Evolutionary conservation across 2,797 vertebrate species (phyloP), one percentile per base, ranked within the genome.

Genomic region (Gymnodraco acuticeps): DNA sequence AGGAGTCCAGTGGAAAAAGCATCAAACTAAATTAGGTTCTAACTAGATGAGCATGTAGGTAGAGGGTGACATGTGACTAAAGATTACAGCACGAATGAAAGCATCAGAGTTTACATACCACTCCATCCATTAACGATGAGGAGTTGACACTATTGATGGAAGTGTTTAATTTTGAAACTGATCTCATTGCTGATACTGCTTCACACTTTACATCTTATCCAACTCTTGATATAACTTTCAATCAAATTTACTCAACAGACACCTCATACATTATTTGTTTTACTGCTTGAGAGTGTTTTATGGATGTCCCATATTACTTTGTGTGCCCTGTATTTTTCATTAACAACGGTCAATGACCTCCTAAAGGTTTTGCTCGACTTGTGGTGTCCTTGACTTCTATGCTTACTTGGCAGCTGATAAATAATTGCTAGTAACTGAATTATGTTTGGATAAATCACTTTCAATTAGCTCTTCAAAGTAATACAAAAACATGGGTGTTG

Each of bases 251-350:
- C 64, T 74, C 48, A 75, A 63, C 53, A 61, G 75, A 69, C 54
- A 64, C 70, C 70, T 83, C 55, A 50, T 73, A 23, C 65, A 79
- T 82, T n/a, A 77, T 84, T 70, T 75, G 46, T 78, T 70, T 72
- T 47, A 59, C 27, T 78, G 67, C 73, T 84, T 62, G 55, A 76
- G 70, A 47, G 67, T 80, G 59, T 77, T 82, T 73, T 78, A 72
- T 73, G 70, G 68, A 84, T 73, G 61, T 84, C 78, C 86, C 74
- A 60, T 63, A 23, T 86, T 77, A 75, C 63, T 59, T 55, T 59
- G 53, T 76, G 65, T 71, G 72, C 72, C 61, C 56, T 81, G 78
- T 80, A 69, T 75, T 78, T 88, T 82, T 84, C 53, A 82, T 71
- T 41, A 78, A 85, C 78, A 81, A 56, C 73, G 68, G 75, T 77